Base-by-base conservation (phyloP, 1,140 invertebrate genomes). In the Dendroctonus valens region DNA sequence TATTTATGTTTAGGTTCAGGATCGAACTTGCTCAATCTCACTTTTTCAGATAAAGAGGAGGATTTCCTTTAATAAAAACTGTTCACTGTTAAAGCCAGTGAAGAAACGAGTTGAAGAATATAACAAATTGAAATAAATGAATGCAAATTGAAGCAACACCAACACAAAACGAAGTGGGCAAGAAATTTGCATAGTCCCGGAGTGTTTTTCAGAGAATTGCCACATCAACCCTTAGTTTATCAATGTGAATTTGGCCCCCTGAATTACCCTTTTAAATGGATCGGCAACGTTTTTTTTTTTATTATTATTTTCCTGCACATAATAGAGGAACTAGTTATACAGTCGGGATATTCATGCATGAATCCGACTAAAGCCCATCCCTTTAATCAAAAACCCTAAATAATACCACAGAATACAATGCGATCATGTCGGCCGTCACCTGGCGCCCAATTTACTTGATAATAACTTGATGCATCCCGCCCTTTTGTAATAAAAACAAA, bases 401-500 rank as follows among this genome's bases (percentile, higher is more conserved):
- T 67, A 67, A 67, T 67, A 67, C 65, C 65, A 41, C 65, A 67
- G 42, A 57, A 51, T 46, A 67, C 65, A 67, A 65, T 65, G 55
- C 64, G 38, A 41, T 42, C 57, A 26, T 44, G 48, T 51, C 26
- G 15, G 48, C 44, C 59, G 41, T 67, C 65, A 67, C 65, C 65
- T 67, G 65, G 65, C 58, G 48, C 58, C 65, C 58, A 62, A 67
- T 67, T 67, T 67, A 57, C 65, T 55, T 61, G 59, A 67, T 67
- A 67, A 67, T 67, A 67, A 67, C 48, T 53, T 51, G 44, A 39
- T 55, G 59, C 65, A 67, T 60, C 65, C 65, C 65, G 65, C 64
- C 70, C 70, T 62, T 65, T 69, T 67, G 67, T 71, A 52, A 69
- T 68, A 71, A 69, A 69, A 71, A 71, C 70, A 71, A 71, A 69